Evolutionary conservation across 2,888 invertebrate genomes (phyloP).

Genomic region (Rutpela maculata): DNA sequence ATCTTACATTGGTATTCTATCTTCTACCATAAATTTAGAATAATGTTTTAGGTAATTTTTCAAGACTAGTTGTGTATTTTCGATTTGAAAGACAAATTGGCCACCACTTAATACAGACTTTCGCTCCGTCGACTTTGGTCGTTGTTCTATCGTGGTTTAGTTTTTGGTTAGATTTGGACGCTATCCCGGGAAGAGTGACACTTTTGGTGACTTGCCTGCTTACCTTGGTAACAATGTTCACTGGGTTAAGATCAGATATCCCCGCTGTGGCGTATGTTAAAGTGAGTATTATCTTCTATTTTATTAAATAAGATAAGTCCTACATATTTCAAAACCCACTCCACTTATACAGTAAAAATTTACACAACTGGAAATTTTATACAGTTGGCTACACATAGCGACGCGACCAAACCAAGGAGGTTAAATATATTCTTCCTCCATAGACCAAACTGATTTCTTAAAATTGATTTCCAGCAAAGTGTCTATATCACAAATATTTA

Average conservation of each 20-base stretch:
- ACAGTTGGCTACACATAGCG: no score
- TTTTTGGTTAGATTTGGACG: slow-evolving; percentile 90
- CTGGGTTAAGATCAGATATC: slow-evolving; percentile 86
- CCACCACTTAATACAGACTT: slow-evolving; percentile 89
- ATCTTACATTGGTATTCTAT: neutral
- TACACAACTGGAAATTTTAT: no score
- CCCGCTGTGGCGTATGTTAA: slow-evolving; percentile 92
- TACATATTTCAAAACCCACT: no score
- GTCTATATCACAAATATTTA: no score
- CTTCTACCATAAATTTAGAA: neutral
- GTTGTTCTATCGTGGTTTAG: slow-evolving; percentile 92
- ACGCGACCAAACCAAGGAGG: no score
- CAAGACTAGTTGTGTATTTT: slow-evolving; percentile 86
- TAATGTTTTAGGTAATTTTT: slow-evolving; percentile 80
- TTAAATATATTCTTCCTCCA: no score
- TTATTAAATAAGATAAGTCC: neutral
- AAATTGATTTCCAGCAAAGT: no score
- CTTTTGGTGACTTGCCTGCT: slow-evolving; percentile 89
- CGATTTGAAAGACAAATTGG: slow-evolving; percentile 90
- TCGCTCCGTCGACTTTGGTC: slow-evolving; percentile 88
- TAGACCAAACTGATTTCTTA: no score
- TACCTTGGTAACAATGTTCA: slow-evolving; percentile 91
- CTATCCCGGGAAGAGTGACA: slow-evolving; percentile 88
- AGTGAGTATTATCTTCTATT: slow-evolving; percentile 73
- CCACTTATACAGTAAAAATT: no score